Evolutionary conservation across 2,113 vertebrate species (phyloP).

Genomic region (Tychaedon coryphoeus): DNA sequence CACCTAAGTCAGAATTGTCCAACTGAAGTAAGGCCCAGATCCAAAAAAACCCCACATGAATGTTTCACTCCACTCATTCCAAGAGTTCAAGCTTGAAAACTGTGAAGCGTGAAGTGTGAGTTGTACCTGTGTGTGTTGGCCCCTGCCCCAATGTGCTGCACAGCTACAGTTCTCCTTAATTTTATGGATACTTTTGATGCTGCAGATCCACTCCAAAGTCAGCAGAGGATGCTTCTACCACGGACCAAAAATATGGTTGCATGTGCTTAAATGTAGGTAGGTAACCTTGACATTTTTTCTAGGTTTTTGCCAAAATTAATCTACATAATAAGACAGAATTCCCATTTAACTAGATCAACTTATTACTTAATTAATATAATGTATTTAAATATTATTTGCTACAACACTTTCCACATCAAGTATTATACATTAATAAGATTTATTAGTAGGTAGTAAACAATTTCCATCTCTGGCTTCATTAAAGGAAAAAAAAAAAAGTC

Average conservation of each 20-base stretch:
- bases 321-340: background rate
- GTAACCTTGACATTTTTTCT: background rate
- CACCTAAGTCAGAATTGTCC: background rate
- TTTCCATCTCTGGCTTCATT: background rate
- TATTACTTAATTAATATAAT: background rate
- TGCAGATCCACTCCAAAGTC: background rate
- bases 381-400: background rate
- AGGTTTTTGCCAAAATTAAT: background rate
- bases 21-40: background rate
- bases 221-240: background rate
- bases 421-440: background rate
- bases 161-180: background rate
- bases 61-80: background rate
- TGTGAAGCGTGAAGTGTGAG: background rate
- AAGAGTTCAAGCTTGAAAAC: background rate
- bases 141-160: background rate
- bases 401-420: background rate
- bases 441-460: background rate
- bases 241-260: background rate
- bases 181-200: background rate
- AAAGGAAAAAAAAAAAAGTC: background rate
- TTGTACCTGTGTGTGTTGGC: background rate
- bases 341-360: background rate
- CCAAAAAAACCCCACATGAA: rapidly evolving
- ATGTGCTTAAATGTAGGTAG: background rate